Conservation (phyloP, 1,140 invertebrate species). For the Ostrea edulis region DNA sequence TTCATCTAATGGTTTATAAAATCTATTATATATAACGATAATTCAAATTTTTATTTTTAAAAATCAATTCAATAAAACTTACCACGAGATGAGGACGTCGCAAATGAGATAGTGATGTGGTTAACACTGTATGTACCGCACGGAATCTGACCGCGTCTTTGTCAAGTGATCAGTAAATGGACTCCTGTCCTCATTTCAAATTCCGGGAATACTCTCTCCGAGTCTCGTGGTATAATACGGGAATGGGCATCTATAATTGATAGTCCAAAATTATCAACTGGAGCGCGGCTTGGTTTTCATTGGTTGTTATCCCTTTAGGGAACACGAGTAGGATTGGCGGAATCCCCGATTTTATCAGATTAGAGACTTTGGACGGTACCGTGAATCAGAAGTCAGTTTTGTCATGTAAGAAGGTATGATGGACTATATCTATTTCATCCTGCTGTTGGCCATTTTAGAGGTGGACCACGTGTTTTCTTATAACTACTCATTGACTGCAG, state of each 20-base stretch:
- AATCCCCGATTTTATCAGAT: slow-evolving; percentile 8
- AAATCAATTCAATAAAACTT: neutral
- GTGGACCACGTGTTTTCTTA: neutral
- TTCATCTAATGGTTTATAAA: neutral
- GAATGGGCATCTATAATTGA: slow-evolving; percentile 30
- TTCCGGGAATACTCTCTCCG: neutral
- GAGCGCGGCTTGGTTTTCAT: slow-evolving; percentile 24
- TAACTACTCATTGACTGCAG: neutral
- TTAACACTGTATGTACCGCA: neutral
- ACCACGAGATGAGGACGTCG: neutral
- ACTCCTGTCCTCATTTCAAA: neutral
- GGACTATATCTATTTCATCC: neutral
- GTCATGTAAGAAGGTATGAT: neutral
- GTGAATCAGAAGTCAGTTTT: neutral
- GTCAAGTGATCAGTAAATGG: neutral
- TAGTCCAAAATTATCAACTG: neutral
- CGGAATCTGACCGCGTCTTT: neutral
- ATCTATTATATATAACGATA: neutral
- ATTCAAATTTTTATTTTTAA: neutral
- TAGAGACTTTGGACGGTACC: neutral
- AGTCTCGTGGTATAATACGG: neutral
- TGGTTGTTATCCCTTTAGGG: neutral
- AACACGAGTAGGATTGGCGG: neutral
- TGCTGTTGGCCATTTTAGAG: neutral
- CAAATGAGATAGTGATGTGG: neutral